phyloP scores from a whole-genome alignment of 2,888 invertebrate genomes.

The Chrysolina oricalcia region DNA sequence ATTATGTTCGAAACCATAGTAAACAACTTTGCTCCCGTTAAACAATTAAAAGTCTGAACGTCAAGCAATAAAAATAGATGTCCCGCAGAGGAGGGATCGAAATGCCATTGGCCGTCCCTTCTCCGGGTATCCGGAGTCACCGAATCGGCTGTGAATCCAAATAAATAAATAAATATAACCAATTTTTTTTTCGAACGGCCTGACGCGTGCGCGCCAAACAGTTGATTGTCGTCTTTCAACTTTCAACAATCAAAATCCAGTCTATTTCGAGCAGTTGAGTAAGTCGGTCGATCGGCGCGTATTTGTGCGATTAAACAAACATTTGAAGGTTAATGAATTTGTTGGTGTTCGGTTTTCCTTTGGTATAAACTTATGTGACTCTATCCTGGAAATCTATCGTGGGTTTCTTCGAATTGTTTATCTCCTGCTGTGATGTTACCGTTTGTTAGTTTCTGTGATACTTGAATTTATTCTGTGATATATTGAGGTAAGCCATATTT shows the following conservation, averaged over 20 bases:
- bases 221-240: slow-evolving; percentile 8
- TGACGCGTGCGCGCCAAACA: slow-evolving; percentile 23
- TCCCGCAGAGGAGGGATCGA: background rate
- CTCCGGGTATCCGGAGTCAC: background rate
- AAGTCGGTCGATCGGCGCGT: background rate
- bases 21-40: slow-evolving; percentile 3
- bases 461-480: slow-evolving; percentile 1
- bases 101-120: slow-evolving; percentile 17
- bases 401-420: background rate
- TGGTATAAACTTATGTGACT: slow-evolving; percentile 8
- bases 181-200: background rate
- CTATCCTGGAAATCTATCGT: background rate
- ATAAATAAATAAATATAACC: background rate
- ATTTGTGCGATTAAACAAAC: background rate
- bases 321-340: slow-evolving; percentile 8
- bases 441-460: slow-evolving; percentile 14
- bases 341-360: background rate
- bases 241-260: slow-evolving; percentile 16
- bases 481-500: slow-evolving; percentile 7
- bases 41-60: slow-evolving; percentile 16
- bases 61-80: background rate
- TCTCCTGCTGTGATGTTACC: slow-evolving; percentile 10
- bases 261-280: slow-evolving; percentile 6
- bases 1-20: slow-evolving; percentile 20
- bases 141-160: slow-evolving; percentile 6